Evolutionary conservation across 2,113 vertebrate genomes (phyloP).

Genomic region (Eleginops maclovinus): DNA sequence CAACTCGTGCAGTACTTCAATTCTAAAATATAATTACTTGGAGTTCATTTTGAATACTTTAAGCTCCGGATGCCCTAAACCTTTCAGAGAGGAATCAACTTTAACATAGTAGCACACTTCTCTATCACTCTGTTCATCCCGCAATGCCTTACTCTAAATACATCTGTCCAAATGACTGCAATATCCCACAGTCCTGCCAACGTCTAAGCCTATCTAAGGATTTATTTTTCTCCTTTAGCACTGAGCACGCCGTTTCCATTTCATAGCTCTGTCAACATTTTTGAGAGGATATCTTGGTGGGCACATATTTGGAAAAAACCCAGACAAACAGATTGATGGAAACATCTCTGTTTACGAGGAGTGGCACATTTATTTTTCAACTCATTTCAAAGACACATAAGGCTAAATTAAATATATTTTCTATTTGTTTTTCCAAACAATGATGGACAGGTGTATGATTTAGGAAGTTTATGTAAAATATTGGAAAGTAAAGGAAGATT

Average conservation of each 20-base stretch:
- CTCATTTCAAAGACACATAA: background rate
- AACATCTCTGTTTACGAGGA: background rate
- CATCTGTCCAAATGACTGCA: conserved; percentile 30
- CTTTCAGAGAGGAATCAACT: conserved; percentile 28
- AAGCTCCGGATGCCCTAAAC: too few species aligned
- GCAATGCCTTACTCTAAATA: conserved; percentile 25
- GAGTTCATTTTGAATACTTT: too few species aligned
- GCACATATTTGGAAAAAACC: conserved; percentile 27
- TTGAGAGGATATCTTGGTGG: conserved; percentile 28
- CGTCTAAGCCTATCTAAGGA: conserved; percentile 45
- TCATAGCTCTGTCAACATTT: conserved; percentile 47
- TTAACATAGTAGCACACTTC: conserved; percentile 5
- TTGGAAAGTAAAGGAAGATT: background rate
- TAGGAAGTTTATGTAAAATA: conserved; percentile 20
- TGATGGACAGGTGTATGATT: background rate
- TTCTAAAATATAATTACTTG: too few species aligned
- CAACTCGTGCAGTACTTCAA: background rate
- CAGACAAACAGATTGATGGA: conserved; percentile 12
- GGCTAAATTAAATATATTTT: too few species aligned
- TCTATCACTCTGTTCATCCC: conserved; percentile 2
- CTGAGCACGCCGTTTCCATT: conserved; percentile 47
- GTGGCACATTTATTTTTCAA: background rate
- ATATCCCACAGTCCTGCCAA: conserved; percentile 42
- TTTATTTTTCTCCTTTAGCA: conserved; percentile 38
- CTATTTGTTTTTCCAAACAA: conserved; percentile 12